Percentiles rank a stretch among this genome's conserved stretches.
Evolutionary conservation across 2,113 vertebrate species (phyloP).

Genomic region (Ictidomys tridecemlineatus): DNA sequence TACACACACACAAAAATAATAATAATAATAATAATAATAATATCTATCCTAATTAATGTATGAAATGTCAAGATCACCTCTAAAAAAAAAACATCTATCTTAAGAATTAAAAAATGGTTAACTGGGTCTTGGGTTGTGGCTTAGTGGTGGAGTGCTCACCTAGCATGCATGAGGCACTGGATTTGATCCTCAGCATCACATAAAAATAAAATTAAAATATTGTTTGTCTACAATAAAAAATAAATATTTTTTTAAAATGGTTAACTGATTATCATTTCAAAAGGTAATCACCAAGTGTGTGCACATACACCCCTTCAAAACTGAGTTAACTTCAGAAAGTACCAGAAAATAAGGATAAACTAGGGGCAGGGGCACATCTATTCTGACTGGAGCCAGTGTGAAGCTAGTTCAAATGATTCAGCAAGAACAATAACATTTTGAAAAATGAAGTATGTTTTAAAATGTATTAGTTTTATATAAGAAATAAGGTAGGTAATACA

Average conservation of each 20-base stretch:
- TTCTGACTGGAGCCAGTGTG: neutral
- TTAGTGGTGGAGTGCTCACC: too few species aligned
- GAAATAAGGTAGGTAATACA: neutral
- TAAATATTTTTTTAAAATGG: neutral
- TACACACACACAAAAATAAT: too few species aligned
- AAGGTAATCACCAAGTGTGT: neutral
- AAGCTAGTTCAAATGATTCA: constrained; percentile 24
- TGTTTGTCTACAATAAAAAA: neutral
- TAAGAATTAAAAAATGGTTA: neutral
- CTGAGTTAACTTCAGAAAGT: neutral
- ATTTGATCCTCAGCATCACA: too few species aligned
- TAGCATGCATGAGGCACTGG: too few species aligned
- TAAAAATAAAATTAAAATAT: too few species aligned
- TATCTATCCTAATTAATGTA: too few species aligned
- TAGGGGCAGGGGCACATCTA: neutral
- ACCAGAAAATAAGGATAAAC: neutral
- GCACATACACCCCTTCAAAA: neutral
- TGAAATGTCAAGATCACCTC: too few species aligned
- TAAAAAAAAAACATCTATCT: neutral
- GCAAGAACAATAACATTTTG: neutral
- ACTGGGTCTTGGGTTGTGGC: too few species aligned
- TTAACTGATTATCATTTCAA: constrained; percentile 1
- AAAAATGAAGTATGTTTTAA: neutral
- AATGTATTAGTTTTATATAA: neutral
- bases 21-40: too few species aligned